Conservation (phyloP, 1,140 invertebrate genomes). For the Drosophila trapezifrons region DNA sequence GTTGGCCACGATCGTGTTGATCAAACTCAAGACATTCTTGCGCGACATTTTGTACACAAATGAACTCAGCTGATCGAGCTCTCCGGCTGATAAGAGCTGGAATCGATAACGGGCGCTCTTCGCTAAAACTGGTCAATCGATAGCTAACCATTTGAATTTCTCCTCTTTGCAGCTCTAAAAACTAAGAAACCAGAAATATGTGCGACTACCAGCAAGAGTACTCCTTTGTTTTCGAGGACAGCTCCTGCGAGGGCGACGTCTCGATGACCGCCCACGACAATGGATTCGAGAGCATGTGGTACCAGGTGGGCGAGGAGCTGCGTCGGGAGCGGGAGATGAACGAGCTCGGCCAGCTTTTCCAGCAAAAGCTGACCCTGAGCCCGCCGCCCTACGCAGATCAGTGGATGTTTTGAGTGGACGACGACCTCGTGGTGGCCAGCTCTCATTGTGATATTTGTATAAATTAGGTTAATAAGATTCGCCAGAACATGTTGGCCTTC, state of each 20-base stretch:
- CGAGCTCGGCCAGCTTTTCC: slow-evolving; percentile 51
- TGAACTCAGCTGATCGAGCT: slow-evolving; percentile 28
- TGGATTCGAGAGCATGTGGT: slow-evolving; percentile 72
- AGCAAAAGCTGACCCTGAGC: slow-evolving; percentile 56
- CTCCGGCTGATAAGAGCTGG: slow-evolving; percentile 37
- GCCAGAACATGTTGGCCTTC: slow-evolving; percentile 6
- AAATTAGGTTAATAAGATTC: slow-evolving; percentile 14
- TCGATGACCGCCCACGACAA: slow-evolving; percentile 25
- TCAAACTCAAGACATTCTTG: slow-evolving; percentile 74
- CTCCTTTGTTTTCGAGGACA: slow-evolving; percentile 67
- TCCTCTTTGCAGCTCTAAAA: slow-evolving; percentile 21
- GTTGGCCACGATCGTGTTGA: slow-evolving; percentile 69
- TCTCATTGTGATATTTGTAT: slow-evolving; percentile 34
- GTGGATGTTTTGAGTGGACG: slow-evolving; percentile 22
- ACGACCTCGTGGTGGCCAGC: background rate
- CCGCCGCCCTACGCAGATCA: slow-evolving; percentile 8
- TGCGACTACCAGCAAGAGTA: slow-evolving; percentile 70
- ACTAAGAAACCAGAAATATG: slow-evolving; percentile 32
- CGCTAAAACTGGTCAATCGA: slow-evolving; percentile 7
- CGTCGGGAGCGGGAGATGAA: slow-evolving; percentile 54
- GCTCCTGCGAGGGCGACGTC: slow-evolving; percentile 50
- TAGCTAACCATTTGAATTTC: slow-evolving; percentile 19
- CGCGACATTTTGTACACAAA: slow-evolving; percentile 58
- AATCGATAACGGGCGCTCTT: slow-evolving; percentile 19
- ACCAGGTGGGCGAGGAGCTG: slow-evolving; percentile 62